Conservation (phyloP, 2,797 vertebrate species). For the Petrocephalus schoutedeni region DNA sequence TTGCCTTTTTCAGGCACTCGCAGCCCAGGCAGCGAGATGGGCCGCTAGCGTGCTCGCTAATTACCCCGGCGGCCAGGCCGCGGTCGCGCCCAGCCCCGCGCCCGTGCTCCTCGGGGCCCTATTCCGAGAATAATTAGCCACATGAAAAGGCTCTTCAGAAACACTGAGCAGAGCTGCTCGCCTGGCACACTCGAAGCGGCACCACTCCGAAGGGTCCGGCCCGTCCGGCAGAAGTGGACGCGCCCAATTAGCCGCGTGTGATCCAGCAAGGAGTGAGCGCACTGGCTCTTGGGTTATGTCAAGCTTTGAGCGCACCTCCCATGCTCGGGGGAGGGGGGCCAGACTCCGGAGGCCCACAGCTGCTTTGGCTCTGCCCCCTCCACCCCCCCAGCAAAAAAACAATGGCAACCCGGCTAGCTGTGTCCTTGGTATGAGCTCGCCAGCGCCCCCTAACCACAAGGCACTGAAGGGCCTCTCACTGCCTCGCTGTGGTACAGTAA, state of each 20-base stretch:
- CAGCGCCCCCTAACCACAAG: background rate
- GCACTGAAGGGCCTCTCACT: background rate
- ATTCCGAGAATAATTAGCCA: slow-evolving; percentile 21
- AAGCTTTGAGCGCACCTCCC: slow-evolving; percentile 4
- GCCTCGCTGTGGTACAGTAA: background rate
- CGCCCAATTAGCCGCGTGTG: slow-evolving; percentile 12
- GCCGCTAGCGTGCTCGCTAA: background rate
- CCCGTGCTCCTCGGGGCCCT: slow-evolving; percentile 2
- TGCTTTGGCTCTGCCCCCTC: background rate
- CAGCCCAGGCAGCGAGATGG: background rate
- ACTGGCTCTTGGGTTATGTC: background rate
- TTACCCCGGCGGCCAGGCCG: background rate
- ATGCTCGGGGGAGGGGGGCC: background rate
- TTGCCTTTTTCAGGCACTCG: background rate
- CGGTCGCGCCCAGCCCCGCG: background rate
- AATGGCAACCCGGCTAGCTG: background rate
- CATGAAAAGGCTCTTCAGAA: background rate
- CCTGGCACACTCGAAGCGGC: background rate
- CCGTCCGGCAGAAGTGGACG: slow-evolving; percentile 8
- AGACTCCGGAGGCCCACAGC: background rate
- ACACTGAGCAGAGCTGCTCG: background rate
- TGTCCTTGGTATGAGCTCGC: background rate
- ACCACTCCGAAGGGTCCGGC: background rate
- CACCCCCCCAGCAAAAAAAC: background rate
- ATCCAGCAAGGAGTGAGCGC: background rate